These are phyloP conservation scores for Zelleria hepariella DNA, from an alignment of 2,888 invertebrate genomes.

Conservation along the genomic window DNA sequence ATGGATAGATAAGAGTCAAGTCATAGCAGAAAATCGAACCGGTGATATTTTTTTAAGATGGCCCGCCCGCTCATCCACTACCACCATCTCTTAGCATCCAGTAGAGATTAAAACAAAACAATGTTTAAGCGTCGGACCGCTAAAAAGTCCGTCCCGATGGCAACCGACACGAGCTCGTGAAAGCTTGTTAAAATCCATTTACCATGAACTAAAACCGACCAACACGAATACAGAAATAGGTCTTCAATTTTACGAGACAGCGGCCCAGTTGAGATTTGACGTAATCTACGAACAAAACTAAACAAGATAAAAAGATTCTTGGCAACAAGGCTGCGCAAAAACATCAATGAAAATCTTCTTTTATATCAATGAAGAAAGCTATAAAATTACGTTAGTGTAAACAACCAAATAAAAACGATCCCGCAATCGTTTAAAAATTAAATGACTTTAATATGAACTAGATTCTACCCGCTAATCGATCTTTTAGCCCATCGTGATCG, in stretches of 20 bases:
- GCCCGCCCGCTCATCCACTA: no score
- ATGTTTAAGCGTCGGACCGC: background rate
- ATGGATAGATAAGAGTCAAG: no score
- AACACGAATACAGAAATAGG: constrained; percentile 23
- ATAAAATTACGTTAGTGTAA: background rate
- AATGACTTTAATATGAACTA: no score
- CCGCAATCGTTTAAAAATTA: background rate
- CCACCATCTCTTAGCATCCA: no score
- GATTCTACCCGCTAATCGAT: constrained; percentile 13
- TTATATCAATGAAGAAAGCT: constrained; percentile 3
- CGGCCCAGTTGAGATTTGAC: background rate
- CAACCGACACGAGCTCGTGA: background rate
- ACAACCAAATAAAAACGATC: background rate
- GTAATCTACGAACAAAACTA: constrained; percentile 10
- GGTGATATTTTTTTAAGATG: no score
- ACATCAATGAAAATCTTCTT: constrained; percentile 19
- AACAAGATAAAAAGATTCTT: constrained; percentile 18
- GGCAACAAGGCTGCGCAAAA: constrained; percentile 22
- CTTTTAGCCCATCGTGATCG: constrained; percentile 6
- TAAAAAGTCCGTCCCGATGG: background rate
- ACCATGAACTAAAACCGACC: constrained; percentile 14
- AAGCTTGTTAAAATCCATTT: constrained; percentile 7
- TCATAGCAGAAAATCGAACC: no score
- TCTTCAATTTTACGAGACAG: constrained; percentile 25
- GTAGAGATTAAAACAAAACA: no score